These are phyloP conservation scores for Meta bourneti DNA, from an alignment of 2,888 invertebrate species.

Conservation along the genomic window DNA sequence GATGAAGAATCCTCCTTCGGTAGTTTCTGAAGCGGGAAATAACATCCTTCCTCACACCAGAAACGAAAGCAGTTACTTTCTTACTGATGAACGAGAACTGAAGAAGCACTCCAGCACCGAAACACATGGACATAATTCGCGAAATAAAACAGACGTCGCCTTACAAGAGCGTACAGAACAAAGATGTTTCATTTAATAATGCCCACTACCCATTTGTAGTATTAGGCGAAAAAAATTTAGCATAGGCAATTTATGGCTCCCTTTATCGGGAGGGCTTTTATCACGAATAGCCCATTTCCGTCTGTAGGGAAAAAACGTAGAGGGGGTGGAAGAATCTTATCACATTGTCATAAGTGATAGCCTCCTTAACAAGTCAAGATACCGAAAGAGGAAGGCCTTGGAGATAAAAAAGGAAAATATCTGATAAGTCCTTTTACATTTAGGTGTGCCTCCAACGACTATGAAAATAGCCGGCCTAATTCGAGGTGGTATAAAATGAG, in stretches of 20 bases:
- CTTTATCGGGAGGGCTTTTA: conserved; percentile 50
- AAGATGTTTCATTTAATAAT: conserved; percentile 42
- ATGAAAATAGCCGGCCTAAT: conserved; percentile 59
- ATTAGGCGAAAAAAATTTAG: conserved; percentile 10
- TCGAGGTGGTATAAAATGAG: conserved; percentile 21
- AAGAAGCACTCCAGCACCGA: neutral
- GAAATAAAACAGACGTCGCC: conserved; percentile 23
- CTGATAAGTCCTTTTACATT: conserved; percentile 56
- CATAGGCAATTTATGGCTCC: conserved; percentile 35
- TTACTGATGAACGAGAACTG: neutral
- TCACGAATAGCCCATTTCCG: conserved; percentile 31
- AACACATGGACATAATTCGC: conserved; percentile 5
- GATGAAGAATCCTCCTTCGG: neutral
- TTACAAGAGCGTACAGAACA: conserved; percentile 9
- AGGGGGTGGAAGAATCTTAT: conserved; percentile 11
- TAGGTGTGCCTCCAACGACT: conserved; percentile 27
- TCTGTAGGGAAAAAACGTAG: neutral
- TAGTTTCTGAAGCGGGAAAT: neutral
- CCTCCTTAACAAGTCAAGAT: conserved; percentile 59
- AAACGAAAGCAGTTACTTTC: neutral
- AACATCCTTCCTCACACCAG: too few species aligned
- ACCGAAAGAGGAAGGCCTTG: conserved; percentile 1
- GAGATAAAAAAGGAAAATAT: conserved; percentile 51
- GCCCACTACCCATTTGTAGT: conserved; percentile 9
- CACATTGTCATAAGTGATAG: conserved; percentile 67